Evolutionary conservation across 1,140 invertebrate species (phyloP), one percentile per base, ranked within the genome.

Genomic region (Drosophila punjabiensis): DNA sequence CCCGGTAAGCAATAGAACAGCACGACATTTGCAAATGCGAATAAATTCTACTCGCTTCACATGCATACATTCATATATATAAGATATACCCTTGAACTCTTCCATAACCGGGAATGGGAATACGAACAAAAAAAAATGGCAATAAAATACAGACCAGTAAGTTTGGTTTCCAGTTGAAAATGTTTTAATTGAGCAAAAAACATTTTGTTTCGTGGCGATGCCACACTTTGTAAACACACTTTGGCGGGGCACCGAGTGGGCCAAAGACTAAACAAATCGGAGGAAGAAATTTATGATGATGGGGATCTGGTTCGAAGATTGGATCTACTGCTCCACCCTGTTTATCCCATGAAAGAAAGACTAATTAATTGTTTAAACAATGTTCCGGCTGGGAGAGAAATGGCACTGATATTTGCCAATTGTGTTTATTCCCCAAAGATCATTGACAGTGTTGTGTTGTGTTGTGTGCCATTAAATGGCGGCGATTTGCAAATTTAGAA

Each of bases 361-460:
- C 82, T 73, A 90, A 90, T 90, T 86, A 82, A 90, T 86, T 90
- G 82, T 90, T 86, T 90, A 90, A 90, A 90, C 82, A 90, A 81
- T n/a, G n/a, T 64, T 70, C 47, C 56, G 56, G 61, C 65, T 48
- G 70, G 33, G 43, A 73, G 43, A 63, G 39, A 53, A 43, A 76
- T 59, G 74, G 16, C 30, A 18, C n/a, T 53, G 50, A 73, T 69
- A 41, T 35, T 74, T 20, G 47, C 50, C 47, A 68, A 53, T 70
- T 71, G 33, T 68, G 70, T 74, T 74, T 74, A 74, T 56, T 16
- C 55, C 55, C 32, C 3, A 74, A 53, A 82, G 37, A 79, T 83
- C 59, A 74, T 61, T 62, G 70, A 82, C 81, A 76, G 64, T 76
- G 20, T 24, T 24, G 24, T 24, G n/a, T n/a, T n/a, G n/a, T n/a